Conservation (phyloP, 2,113 vertebrate species). For the Peucedramus taeniatus region DNA sequence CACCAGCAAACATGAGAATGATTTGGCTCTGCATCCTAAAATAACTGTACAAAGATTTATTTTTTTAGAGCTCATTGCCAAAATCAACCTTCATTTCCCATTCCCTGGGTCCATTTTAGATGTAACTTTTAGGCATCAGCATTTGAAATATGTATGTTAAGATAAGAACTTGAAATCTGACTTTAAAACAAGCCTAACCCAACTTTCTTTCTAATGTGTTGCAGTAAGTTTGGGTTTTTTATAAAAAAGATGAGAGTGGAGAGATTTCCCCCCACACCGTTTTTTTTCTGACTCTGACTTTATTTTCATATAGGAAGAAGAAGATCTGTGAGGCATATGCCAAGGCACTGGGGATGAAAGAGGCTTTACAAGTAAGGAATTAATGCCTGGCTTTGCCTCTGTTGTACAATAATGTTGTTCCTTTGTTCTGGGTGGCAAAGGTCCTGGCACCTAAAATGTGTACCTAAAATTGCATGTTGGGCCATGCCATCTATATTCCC, state of each 20-base stretch:
- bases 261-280: accelerated
- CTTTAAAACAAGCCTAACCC: not conserved
- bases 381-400: not conserved
- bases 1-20: not conserved
- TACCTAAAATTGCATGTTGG: not conserved
- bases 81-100: conserved; percentile 2
- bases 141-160: not conserved
- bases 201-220: not conserved
- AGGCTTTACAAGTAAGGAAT: conserved; percentile 89
- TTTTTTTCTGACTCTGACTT: not conserved
- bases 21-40: conserved; percentile 11
- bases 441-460: not conserved
- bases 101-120: not conserved
- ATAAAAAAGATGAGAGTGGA: not conserved
- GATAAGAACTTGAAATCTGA: not conserved
- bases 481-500: not conserved
- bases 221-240: not conserved
- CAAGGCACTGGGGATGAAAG: conserved; percentile 83
- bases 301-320: conserved; percentile 74
- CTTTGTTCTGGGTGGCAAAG: not conserved
- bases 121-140: not conserved
- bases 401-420: not conserved
- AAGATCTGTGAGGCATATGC: conserved; percentile 93
- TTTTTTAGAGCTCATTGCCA: conserved; percentile 11
- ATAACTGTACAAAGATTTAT: not conserved